Base-by-base conservation (phyloP, 2,888 invertebrate species). In the Lathronympha strigana region DNA sequence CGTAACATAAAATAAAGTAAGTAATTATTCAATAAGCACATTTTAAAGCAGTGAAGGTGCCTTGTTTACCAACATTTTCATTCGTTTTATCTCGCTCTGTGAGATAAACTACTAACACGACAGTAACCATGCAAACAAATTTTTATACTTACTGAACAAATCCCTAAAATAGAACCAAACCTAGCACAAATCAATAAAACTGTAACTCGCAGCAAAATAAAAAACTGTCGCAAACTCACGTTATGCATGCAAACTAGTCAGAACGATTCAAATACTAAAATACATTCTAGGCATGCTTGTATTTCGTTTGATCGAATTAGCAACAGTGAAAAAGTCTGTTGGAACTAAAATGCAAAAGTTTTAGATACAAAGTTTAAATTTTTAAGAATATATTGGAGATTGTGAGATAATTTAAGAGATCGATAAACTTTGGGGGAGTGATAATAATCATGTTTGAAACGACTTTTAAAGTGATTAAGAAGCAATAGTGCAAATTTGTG, bases 401-500 rank as follows among this genome's bases (percentile, higher is more conserved):
- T 36, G 40, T 51, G n/a, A 43, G 31, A 6, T 40, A 1, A 13
- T 57, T 6, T 19, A 28, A 55, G 3, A 31, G 13, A 31, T 19
- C 13, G 4, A 43, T 19, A 2, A 50, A 13, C 17, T 23, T 33
- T 17, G 1, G 51, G 23, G 21, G 25, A 40, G 43, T 3, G 40
- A 28, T 38, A 11, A 38, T 36, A 28, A n/a, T 43, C 31, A 21
- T 40, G 5, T 17, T n/a, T 19, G 38, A 55, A 55, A 55, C 28
- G 13, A 17, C 53, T 54, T 33, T 21, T 19, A 15, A 61, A n/a
- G 57, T 57, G 63, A 43, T 9, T 51, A 28, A 72, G 63, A 67
- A 72, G 75, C 75, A 69, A 80, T 82, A 82, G 83, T 87, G 88
- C 86, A 87, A 90, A 89, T 90, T 90, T 90, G 90, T 91, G 90